phyloP scores from a whole-genome alignment of 2,888 invertebrate species.

The Caenorhabditis sp. region DNA sequence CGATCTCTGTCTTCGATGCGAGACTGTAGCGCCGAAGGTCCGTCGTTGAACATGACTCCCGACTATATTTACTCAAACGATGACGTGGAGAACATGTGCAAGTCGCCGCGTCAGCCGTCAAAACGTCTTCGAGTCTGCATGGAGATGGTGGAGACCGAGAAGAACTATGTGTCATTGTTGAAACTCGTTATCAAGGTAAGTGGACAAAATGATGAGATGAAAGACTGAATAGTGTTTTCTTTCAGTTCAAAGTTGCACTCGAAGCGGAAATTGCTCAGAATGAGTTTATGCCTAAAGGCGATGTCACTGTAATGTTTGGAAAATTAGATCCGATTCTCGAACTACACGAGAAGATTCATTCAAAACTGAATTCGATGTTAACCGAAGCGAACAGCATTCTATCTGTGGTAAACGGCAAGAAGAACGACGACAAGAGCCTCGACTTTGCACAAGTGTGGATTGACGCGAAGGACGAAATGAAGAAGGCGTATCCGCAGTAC shows the following conservation, averaged over 20 bases:
- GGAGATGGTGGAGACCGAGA: constrained; percentile 96
- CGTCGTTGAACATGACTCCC: constrained; percentile 61
- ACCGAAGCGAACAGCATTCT: constrained; percentile 87
- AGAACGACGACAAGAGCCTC: constrained; percentile 54
- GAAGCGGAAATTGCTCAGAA: constrained; percentile 92
- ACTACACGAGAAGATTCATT: constrained; percentile 90
- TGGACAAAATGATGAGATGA: neutral
- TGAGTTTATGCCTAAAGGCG: constrained; percentile 84
- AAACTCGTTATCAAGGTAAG: constrained; percentile 91
- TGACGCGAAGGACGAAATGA: constrained; percentile 84
- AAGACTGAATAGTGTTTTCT: neutral
- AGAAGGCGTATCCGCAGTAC: constrained; percentile 93
- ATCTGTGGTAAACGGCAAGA: constrained; percentile 32
- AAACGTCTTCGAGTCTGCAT: constrained; percentile 88
- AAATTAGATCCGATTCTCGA: constrained; percentile 89
- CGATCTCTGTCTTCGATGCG: constrained; percentile 58
- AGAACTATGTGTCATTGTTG: constrained; percentile 96
- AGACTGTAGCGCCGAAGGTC: constrained; percentile 59
- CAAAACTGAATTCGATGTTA: constrained; percentile 86
- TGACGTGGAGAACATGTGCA: constrained; percentile 67
- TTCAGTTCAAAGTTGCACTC: constrained; percentile 92
- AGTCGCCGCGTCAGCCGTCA: constrained; percentile 84
- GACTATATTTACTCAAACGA: constrained; percentile 74
- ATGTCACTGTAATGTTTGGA: constrained; percentile 72
- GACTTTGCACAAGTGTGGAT: constrained; percentile 86